These are phyloP conservation scores for Vombatus ursinus DNA, from an alignment of 2,113 vertebrate species.

Conservation along the genomic window DNA sequence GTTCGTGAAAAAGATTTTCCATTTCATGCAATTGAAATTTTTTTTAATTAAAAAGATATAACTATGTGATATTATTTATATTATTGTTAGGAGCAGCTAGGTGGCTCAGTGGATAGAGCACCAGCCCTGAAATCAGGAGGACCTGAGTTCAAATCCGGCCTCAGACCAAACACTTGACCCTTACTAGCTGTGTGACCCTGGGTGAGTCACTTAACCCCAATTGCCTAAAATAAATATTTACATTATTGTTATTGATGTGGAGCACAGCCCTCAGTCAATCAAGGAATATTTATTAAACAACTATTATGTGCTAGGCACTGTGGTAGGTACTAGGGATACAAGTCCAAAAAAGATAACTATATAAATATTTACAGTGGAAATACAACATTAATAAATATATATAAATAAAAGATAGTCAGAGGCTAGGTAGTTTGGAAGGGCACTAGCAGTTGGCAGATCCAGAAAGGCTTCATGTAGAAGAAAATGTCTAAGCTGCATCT, in stretches of 20 bases:
- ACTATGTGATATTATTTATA: background rate
- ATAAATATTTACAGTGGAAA: background rate
- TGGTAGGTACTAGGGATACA: background rate
- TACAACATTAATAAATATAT: background rate
- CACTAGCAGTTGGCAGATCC: background rate
- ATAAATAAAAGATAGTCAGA: background rate
- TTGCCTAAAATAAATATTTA: background rate
- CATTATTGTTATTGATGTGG: background rate
- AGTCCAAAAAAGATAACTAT: background rate
- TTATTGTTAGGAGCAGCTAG: background rate
- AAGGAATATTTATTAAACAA: background rate
- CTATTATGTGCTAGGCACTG: background rate
- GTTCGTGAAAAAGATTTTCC: background rate
- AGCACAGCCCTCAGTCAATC: background rate
- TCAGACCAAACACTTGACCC: too few relatives aligned
- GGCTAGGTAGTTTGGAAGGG: background rate
- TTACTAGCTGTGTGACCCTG: too few relatives aligned
- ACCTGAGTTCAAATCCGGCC: too few relatives aligned
- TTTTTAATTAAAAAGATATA: background rate
- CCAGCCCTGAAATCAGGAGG: too few relatives aligned
- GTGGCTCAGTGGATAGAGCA: too few relatives aligned
- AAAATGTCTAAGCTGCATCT: background rate
- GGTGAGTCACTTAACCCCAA: too few relatives aligned
- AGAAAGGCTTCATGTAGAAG: background rate
- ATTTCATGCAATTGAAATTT: background rate